phyloP scores from a whole-genome alignment of 2,888 invertebrate species.

The Chloroclysta siterata region DNA sequence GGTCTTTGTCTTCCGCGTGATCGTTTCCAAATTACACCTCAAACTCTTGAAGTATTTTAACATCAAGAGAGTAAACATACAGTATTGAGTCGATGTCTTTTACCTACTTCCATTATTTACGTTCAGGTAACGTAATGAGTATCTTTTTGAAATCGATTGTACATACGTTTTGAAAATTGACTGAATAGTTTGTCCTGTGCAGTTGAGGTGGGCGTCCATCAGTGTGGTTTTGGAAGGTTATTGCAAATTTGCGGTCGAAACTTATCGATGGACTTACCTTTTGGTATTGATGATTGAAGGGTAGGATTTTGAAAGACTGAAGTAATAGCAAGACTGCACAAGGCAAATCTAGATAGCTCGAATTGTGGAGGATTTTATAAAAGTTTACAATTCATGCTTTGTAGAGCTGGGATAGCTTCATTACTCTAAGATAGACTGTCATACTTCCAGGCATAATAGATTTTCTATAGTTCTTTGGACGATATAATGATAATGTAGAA shows the following conservation, averaged over 20 bases:
- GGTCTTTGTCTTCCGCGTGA: too few species aligned
- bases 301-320: conserved; percentile 37
- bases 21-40: too few species aligned
- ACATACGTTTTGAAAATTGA: not conserved
- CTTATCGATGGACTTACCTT: not conserved
- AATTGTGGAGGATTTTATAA: conserved; percentile 17
- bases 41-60: too few species aligned
- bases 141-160: not conserved
- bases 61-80: too few species aligned
- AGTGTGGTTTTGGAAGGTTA: not conserved
- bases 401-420: not conserved
- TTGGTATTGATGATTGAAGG: conserved; percentile 6
- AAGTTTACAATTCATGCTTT: conserved; percentile 4
- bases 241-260: not conserved
- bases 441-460: not conserved
- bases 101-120: too few species aligned
- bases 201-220: conserved; percentile 19
- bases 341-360: conserved; percentile 28
- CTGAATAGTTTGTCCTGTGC: conserved; percentile 34
- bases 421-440: not conserved
- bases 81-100: too few species aligned
- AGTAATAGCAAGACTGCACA: conserved; percentile 40
- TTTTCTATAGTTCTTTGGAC: not conserved
- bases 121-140: too few species aligned
- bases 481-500: not conserved